Conservation (phyloP, 2,888 invertebrate genomes). For the Watsonalla cultraria region DNA sequence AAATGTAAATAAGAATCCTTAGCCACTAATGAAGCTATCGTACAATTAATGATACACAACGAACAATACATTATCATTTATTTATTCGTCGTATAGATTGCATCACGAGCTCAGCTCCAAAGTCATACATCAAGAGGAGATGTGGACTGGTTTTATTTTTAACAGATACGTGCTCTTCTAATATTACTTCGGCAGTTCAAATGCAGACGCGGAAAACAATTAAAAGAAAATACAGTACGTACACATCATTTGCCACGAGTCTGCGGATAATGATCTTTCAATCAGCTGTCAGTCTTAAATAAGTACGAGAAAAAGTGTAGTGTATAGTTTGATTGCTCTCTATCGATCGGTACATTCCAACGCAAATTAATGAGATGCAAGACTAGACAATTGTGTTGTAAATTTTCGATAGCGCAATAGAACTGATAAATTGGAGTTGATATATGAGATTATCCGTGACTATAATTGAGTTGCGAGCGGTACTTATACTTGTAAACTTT, state of each 20-base stretch:
- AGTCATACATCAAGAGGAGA: slow-evolving; percentile 18
- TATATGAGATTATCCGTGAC: not conserved
- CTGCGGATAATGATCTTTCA: slow-evolving; percentile 40
- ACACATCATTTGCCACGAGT: slow-evolving; percentile 29
- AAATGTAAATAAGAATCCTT: slow-evolving; percentile 31
- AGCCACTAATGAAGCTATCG: slow-evolving; percentile 52
- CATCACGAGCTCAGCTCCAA: slow-evolving; percentile 15
- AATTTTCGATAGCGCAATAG: not conserved
- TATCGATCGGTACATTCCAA: slow-evolving; percentile 15
- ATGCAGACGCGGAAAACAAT: slow-evolving; percentile 38
- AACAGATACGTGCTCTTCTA: not conserved
- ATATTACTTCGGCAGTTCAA: not conserved
- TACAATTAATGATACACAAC: slow-evolving; percentile 37
- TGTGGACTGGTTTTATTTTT: slow-evolving; percentile 19
- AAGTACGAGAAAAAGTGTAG: slow-evolving; percentile 11
- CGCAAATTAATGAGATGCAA: not conserved
- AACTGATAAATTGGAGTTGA: not conserved
- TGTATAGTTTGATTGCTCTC: slow-evolving; percentile 6
- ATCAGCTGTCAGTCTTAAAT: slow-evolving; percentile 42
- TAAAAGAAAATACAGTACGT: slow-evolving; percentile 32
- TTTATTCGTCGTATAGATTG: slow-evolving; percentile 25
- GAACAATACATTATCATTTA: slow-evolving; percentile 37
- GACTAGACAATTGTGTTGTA: not conserved
- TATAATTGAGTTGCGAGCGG: not conserved
- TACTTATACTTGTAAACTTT: not conserved